Evolutionary conservation across 2,113 vertebrate genomes (phyloP).

Genomic region (Microcebus tavaratra): DNA sequence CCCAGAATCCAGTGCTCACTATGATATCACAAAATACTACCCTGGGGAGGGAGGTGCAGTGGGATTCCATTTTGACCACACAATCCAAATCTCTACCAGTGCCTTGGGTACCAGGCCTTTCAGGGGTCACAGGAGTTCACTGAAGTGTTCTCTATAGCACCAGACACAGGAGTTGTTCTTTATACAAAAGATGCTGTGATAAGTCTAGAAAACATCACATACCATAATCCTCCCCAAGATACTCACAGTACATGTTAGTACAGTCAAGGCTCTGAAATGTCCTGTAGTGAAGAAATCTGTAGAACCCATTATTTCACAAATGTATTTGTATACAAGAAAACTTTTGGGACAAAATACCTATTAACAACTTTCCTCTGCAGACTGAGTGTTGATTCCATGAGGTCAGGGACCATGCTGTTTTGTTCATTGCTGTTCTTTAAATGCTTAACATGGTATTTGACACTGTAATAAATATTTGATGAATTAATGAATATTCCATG

Average conservation of each 20-base stretch:
- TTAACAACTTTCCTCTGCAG: neutral
- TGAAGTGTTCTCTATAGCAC: neutral
- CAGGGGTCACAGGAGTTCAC: neutral
- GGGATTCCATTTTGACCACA: neutral
- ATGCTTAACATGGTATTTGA: neutral
- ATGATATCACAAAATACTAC: neutral
- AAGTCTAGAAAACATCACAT: neutral
- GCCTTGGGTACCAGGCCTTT: neutral
- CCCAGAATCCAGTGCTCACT: neutral
- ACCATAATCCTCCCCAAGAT: neutral
- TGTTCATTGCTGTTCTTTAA: neutral
- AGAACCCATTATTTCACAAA: neutral
- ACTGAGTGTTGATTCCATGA: neutral
- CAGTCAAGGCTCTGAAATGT: neutral
- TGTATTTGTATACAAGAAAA: neutral
- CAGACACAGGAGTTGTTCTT: neutral
- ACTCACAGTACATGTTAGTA: neutral
- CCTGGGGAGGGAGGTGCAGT: rapidly evolving
- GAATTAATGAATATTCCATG: neutral
- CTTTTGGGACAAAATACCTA: neutral
- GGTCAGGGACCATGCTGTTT: neutral
- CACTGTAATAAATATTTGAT: neutral
- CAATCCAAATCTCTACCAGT: neutral
- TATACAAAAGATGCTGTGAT: neutral
- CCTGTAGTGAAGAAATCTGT: neutral